A percentile compares a stretch with the other conserved stretches of the same genome.
These are phyloP conservation scores for Syngnathus floridae DNA, from an alignment of 2,113 vertebrate genomes.

Conservation along the genomic window DNA sequence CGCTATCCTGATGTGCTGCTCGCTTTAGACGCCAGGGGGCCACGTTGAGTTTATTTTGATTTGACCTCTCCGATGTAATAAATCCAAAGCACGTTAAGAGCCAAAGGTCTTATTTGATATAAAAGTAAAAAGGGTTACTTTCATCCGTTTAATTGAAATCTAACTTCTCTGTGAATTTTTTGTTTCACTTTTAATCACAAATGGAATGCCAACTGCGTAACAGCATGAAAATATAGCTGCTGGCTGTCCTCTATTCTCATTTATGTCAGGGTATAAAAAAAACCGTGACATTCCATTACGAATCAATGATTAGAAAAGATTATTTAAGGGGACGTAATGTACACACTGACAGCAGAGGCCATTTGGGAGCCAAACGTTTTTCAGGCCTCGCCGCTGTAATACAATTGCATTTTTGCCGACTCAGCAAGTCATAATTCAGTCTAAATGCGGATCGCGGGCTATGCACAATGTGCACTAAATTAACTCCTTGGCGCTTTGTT, in stretches of 20 bases:
- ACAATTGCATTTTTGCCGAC: neutral
- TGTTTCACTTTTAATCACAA: neutral
- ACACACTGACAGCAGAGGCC: neutral
- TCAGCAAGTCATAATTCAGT: constrained; percentile 1
- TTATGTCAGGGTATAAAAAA: neutral
- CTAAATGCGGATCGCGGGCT: neutral
- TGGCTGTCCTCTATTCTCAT: neutral
- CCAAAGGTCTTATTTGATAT: too few species aligned
- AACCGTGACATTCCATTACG: neutral
- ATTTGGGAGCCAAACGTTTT: neutral
- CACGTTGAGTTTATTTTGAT: neutral
- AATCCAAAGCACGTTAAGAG: neutral
- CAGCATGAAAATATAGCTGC: neutral
- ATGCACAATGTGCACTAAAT: constrained; percentile 1
- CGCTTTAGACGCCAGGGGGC: neutral
- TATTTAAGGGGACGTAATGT: neutral
- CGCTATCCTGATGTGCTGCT: neutral
- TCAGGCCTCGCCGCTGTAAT: neutral
- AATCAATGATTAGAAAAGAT: neutral
- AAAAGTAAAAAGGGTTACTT: neutral
- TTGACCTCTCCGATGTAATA: neutral
- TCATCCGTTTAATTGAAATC: neutral
- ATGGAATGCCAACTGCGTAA: neutral
- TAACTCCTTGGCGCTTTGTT: neutral
- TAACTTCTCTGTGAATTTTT: neutral